A percentile compares a stretch with the other conserved stretches of the same genome.
These are phyloP conservation scores for Planococcus citri DNA, from an alignment of 1,140 invertebrate species.

Conservation along the genomic window DNA sequence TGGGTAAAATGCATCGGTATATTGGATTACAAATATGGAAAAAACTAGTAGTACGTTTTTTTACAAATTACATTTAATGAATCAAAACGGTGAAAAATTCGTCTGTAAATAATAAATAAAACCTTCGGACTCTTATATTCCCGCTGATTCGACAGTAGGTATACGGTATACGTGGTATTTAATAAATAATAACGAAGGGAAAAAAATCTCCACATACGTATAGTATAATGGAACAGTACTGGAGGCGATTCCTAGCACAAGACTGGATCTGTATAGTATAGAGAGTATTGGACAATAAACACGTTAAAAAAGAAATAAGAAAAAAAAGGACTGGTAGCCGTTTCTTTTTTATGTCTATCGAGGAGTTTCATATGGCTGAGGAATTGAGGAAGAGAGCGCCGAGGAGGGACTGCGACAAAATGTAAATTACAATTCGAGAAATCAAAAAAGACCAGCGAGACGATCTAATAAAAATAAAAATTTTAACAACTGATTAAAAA, in stretches of 20 bases:
- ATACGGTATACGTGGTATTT: neutral
- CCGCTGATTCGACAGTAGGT: neutral
- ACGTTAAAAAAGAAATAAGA: too few relatives aligned
- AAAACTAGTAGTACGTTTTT: neutral
- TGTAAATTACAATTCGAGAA: neutral
- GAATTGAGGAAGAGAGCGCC: too few relatives aligned
- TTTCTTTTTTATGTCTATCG: too few relatives aligned
- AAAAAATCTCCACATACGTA: too few relatives aligned
- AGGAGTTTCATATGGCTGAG: too few relatives aligned
- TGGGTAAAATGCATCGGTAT: neutral
- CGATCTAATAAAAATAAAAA: neutral
- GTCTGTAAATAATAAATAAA: slow-evolving; percentile 8
- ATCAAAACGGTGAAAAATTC: neutral
- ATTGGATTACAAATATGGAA: neutral
- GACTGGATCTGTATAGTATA: too few relatives aligned
- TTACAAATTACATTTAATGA: neutral
- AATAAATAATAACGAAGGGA: neutral
- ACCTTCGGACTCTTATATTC: neutral
- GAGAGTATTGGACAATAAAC: too few relatives aligned
- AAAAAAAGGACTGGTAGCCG: too few relatives aligned
- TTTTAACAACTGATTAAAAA: neutral
- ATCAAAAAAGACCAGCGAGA: neutral
- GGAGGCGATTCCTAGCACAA: too few relatives aligned
- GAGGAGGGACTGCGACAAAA: neutral
- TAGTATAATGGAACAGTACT: too few relatives aligned